Conservation (phyloP, 2,797 vertebrate species). For the Holocentrus rufus region DNA sequence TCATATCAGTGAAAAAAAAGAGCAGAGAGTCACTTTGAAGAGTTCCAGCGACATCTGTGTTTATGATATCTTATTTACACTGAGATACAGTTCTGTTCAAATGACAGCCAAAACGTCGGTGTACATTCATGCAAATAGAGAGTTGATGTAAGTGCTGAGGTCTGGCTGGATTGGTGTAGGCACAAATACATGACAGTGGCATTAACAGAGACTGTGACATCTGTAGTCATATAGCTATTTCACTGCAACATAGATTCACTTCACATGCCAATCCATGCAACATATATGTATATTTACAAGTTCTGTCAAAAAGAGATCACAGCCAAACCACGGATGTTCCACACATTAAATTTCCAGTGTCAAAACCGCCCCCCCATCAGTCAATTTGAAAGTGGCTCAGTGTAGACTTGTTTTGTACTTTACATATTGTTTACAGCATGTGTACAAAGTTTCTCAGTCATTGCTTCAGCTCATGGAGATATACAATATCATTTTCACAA, state of each 20-base stretch:
- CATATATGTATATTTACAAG: neutral
- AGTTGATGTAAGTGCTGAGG: slow-evolving; percentile 31
- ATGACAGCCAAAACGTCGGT: neutral
- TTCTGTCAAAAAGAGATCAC: neutral
- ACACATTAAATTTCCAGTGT: neutral
- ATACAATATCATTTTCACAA: too few relatives aligned
- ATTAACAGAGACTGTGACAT: slow-evolving; percentile 6
- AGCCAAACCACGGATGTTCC: neutral
- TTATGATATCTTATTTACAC: neutral
- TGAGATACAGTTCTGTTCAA: neutral
- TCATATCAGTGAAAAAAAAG: neutral
- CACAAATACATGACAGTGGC: neutral
- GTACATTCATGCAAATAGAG: neutral
- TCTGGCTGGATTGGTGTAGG: slow-evolving; percentile 20
- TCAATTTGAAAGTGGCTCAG: too few relatives aligned
- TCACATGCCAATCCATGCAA: neutral
- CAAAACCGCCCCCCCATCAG: too few relatives aligned
- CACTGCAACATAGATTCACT: slow-evolving; percentile 29
- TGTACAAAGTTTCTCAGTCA: too few relatives aligned
- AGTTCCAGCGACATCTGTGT: neutral
- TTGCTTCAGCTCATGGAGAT: too few relatives aligned
- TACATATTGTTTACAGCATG: too few relatives aligned
- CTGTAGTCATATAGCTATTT: slow-evolving; percentile 2
- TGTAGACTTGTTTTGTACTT: too few relatives aligned
- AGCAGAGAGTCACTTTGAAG: neutral